phyloP scores from a whole-genome alignment of 2,113 vertebrate species.

The Triplophysa dalaica region DNA sequence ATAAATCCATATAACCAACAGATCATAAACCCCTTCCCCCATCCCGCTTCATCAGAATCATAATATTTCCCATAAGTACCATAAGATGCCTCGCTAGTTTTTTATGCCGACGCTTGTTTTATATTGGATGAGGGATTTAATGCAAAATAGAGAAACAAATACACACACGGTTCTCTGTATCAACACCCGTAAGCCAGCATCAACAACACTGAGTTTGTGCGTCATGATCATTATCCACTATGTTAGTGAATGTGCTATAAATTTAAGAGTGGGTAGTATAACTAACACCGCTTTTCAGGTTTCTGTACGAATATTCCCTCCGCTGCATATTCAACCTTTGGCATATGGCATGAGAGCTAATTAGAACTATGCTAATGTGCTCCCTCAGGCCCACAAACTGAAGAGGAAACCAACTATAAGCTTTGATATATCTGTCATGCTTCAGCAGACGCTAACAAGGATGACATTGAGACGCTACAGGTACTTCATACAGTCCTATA shows the following conservation, averaged over 20 bases:
- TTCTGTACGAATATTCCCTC: slow-evolving; percentile 29
- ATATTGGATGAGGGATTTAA: neutral
- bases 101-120: neutral
- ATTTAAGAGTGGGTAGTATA: slow-evolving; percentile 25
- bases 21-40: neutral
- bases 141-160: neutral
- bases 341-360: slow-evolving; percentile 36
- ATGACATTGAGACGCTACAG: slow-evolving; percentile 34
- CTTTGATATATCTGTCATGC: slow-evolving; percentile 43
- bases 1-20: neutral
- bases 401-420: slow-evolving; percentile 39
- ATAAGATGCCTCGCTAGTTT: neutral
- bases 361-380: slow-evolving; percentile 48
- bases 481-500: slow-evolving; percentile 7
- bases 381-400: slow-evolving; percentile 33
- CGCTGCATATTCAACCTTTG: slow-evolving; percentile 44
- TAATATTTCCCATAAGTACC: neutral
- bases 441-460: slow-evolving; percentile 39
- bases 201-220: neutral
- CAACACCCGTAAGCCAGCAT: neutral
- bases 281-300: slow-evolving; percentile 21
- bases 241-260: neutral
- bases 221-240: neutral
- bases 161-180: neutral
- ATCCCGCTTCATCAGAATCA: neutral